A percentile compares a stretch with the other conserved stretches of the same genome.
These are phyloP conservation scores for Hippocampus zosterae DNA, from an alignment of 2,113 vertebrate genomes.

Conservation along the genomic window DNA sequence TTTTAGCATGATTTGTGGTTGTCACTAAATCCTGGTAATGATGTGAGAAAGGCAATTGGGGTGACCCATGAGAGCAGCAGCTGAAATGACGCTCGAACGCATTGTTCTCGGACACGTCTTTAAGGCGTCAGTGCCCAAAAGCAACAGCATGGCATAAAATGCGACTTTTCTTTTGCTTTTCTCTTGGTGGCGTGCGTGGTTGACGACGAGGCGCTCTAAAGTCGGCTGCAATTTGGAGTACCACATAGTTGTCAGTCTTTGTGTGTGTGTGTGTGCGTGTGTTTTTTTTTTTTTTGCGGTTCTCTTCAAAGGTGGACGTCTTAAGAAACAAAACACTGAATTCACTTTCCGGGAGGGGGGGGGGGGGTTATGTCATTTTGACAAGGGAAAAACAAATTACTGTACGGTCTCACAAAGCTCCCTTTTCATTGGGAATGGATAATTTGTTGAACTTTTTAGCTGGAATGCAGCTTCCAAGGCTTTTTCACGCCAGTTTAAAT, in stretches of 20 bases:
- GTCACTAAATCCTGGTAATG: conserved; percentile 37
- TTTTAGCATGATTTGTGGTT: conserved; percentile 31
- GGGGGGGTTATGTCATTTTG: too few relatives aligned
- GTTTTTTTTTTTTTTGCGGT: too few relatives aligned
- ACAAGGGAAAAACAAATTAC: too few relatives aligned
- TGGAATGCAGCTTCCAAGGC: conserved; percentile 32
- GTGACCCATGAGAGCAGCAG: conserved; percentile 6
- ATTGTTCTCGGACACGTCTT: background rate
- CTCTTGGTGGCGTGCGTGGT: background rate
- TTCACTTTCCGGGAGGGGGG: too few relatives aligned
- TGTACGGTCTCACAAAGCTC: background rate
- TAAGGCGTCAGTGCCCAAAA: background rate
- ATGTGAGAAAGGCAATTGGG: conserved; percentile 43
- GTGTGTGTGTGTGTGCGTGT: too few relatives aligned
- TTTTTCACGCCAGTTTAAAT: conserved; percentile 37
- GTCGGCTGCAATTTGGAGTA: too few relatives aligned
- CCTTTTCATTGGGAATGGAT: conserved; percentile 16
- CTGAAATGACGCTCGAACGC: background rate
- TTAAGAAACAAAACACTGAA: too few relatives aligned
- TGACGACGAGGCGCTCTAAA: background rate
- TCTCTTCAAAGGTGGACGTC: too few relatives aligned
- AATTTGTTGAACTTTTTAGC: conserved; percentile 36
- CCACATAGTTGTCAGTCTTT: too few relatives aligned
- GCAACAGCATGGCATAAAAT: background rate
- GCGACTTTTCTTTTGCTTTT: background rate